phyloP scores from a whole-genome alignment of 2,797 vertebrate species.

The Melanotaenia boesemani region DNA sequence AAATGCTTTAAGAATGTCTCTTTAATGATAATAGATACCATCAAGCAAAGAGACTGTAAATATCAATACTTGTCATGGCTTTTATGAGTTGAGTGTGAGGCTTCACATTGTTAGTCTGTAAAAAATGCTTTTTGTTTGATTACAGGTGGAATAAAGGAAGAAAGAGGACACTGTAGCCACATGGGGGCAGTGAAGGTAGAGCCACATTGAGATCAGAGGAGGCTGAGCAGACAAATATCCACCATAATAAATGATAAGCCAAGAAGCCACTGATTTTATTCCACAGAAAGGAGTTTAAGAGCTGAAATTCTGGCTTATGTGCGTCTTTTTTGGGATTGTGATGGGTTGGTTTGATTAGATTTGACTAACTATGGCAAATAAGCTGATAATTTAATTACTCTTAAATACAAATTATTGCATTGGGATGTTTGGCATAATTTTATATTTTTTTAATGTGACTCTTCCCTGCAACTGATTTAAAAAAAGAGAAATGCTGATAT shows the following conservation, averaged over 20 bases:
- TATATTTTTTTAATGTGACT: background rate
- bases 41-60: background rate
- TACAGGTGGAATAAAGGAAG: background rate
- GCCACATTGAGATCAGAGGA: background rate
- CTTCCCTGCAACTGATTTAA: background rate
- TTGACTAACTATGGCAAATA: background rate
- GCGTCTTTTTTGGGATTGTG: background rate
- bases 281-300: background rate
- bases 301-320: background rate
- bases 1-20: background rate
- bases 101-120: background rate
- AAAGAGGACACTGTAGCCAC: background rate
- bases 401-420: background rate
- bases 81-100: background rate
- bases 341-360: background rate
- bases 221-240: background rate
- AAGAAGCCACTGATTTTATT: background rate
- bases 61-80: background rate
- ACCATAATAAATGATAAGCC: background rate
- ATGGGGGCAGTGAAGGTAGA: constrained; percentile 1
- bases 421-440: background rate
- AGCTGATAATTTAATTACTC: background rate
- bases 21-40: background rate
- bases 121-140: background rate
- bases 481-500: background rate